Percentiles rank a stretch among this genome's conserved stretches.
phyloP scores from a whole-genome alignment of 2,888 invertebrate genomes.

The Noctuana brunneofusca region DNA sequence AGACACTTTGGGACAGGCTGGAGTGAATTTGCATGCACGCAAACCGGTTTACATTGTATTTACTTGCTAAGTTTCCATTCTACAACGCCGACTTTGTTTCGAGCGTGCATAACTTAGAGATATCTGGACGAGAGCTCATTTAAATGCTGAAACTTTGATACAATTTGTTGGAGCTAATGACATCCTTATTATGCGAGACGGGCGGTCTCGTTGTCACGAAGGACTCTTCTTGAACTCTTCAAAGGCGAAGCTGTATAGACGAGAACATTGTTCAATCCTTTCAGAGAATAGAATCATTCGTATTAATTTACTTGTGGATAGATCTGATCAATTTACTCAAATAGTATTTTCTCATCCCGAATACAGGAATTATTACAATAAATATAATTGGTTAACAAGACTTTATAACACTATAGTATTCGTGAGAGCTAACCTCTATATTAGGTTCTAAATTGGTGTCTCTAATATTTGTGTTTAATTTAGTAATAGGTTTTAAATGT shows the following conservation, averaged over 20 bases:
- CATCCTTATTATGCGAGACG: constrained; percentile 19
- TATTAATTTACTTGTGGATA: not conserved
- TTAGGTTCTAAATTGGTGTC: no score
- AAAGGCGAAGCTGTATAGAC: not conserved
- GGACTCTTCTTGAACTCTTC: constrained; percentile 3
- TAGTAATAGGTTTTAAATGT: not conserved
- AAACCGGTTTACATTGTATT: constrained; percentile 48
- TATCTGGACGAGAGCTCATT: constrained; percentile 26
- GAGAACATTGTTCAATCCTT: not conserved
- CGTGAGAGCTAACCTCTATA: no score
- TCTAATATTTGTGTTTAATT: not conserved
- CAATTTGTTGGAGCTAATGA: constrained; percentile 31
- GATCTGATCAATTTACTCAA: no score
- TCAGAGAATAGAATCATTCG: not conserved
- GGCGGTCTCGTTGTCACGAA: constrained; percentile 15
- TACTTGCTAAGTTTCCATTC: constrained; percentile 46
- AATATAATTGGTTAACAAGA: no score
- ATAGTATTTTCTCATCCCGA: not conserved
- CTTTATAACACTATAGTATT: no score
- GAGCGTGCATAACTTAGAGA: constrained; percentile 23
- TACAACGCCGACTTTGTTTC: constrained; percentile 33
- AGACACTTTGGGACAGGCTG: constrained; percentile 41
- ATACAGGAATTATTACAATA: no score
- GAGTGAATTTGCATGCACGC: constrained; percentile 55
- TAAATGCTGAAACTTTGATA: constrained; percentile 21